These are phyloP conservation scores for Caracal caracal DNA, from an alignment of 2,113 vertebrate genomes.

Conservation along the genomic window DNA sequence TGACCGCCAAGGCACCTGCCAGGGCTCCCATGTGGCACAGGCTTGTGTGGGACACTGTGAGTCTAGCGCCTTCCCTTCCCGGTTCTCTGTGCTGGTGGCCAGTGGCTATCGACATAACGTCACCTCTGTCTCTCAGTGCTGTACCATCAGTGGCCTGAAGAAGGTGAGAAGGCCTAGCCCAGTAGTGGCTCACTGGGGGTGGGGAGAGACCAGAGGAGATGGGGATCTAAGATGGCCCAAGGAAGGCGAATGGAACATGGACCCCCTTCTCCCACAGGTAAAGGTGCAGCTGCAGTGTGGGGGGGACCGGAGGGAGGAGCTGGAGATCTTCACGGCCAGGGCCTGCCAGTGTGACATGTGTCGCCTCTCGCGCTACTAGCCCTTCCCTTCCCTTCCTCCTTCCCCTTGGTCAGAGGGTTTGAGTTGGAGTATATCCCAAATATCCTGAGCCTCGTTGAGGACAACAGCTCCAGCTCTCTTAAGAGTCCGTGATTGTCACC, in stretches of 20 bases:
- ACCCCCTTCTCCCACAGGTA: conserved; percentile 81
- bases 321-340: conserved; percentile 90
- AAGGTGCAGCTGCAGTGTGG: conserved; percentile 90
- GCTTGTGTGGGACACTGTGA: conserved; percentile 95
- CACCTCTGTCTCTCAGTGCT: conserved; percentile 92
- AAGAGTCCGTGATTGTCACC: background rate
- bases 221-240: background rate
- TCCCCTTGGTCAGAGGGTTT: background rate
- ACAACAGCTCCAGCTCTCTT: background rate
- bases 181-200: accelerated
- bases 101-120: conserved; percentile 92
- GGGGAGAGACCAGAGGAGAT: accelerated
- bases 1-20: conserved; percentile 90
- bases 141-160: conserved; percentile 88
- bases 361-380: conserved; percentile 90
- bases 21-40: conserved; percentile 87
- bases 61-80: conserved; percentile 94
- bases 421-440: background rate
- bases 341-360: conserved; percentile 93
- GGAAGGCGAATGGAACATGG: background rate
- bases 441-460: background rate
- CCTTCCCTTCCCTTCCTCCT: background rate
- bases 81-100: conserved; percentile 91
- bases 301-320: conserved; percentile 84
- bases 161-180: conserved; percentile 76